Percentiles rank a stretch among this genome's conserved stretches.
Evolutionary conservation across 2,797 vertebrate species (phyloP).

Genomic region (Sarcophilus harrisii): DNA sequence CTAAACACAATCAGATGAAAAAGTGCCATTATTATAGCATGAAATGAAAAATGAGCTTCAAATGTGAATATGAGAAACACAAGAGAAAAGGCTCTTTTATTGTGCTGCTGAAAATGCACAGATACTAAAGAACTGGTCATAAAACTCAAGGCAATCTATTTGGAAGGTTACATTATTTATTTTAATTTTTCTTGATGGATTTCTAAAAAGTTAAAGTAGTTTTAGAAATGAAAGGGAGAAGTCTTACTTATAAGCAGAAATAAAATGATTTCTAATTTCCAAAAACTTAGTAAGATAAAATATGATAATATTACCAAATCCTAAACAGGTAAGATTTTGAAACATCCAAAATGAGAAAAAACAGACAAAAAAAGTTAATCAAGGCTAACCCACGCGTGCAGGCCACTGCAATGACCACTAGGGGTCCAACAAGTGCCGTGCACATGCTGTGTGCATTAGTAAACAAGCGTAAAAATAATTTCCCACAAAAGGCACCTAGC

Average conservation of each 20-base stretch:
- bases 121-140: not conserved
- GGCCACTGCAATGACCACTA: not conserved
- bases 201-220: not conserved
- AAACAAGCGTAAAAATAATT: not conserved
- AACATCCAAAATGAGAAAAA: not conserved
- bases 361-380: not conserved
- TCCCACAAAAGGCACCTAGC: not conserved
- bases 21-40: slow-evolving; percentile 16
- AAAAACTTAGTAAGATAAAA: not conserved
- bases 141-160: not conserved
- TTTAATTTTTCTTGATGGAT: not conserved
- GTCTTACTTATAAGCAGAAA: not conserved
- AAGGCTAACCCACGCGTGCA: not conserved
- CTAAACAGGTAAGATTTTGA: not conserved
- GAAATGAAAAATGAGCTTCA: slow-evolving; percentile 38
- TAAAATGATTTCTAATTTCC: not conserved
- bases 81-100: not conserved
- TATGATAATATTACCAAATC: not conserved
- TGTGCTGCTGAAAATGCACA: not conserved
- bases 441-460: not conserved
- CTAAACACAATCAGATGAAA: slow-evolving; percentile 37
- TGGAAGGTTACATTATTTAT: not conserved
- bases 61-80: slow-evolving; percentile 46
- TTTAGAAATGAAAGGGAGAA: not conserved
- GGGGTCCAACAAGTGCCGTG: not conserved